Evolutionary conservation across 64 coral and sea anemone genomes (phyloP).

Genomic region (Actinia tenebrosa): DNA sequence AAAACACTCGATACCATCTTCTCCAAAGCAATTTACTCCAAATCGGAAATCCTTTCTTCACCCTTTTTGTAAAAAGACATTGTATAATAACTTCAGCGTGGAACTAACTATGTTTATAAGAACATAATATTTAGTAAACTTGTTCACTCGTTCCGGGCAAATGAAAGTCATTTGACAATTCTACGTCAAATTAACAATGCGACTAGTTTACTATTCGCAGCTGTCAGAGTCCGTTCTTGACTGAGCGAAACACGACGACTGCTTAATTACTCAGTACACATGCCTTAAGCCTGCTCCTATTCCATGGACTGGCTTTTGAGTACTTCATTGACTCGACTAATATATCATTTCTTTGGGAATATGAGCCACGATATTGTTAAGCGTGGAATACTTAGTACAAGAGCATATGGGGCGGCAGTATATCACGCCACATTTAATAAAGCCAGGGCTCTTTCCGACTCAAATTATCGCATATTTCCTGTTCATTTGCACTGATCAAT

Average conservation of each 20-base stretch:
- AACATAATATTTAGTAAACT: not conserved
- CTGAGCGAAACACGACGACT: conserved; percentile 6
- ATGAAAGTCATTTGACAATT: not conserved
- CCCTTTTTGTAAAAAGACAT: not conserved
- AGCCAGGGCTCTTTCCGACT: not conserved
- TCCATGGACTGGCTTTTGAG: conserved; percentile 12
- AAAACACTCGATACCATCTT: not conserved
- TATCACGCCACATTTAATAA: conserved; percentile 10
- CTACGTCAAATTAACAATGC: not conserved
- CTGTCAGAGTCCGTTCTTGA: not conserved
- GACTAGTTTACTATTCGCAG: not conserved
- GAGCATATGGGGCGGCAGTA: conserved; percentile 4
- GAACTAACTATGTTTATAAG: not conserved
- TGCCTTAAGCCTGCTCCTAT: conserved; percentile 8
- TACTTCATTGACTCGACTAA: conserved; percentile 21
- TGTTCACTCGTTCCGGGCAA: not conserved
- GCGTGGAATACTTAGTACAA: conserved; percentile 8
- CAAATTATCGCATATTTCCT: conserved; percentile 7
- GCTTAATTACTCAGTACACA: conserved; percentile 23
- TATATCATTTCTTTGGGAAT: conserved; percentile 2
- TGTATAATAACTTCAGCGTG: not conserved
- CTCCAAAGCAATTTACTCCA: not conserved
- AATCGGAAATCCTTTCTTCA: not conserved
- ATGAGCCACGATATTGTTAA: not conserved
- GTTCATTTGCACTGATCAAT: conserved; percentile 12